phyloP scores from a whole-genome alignment of 2,113 vertebrate genomes.

The Isurus oxyrinchus region DNA sequence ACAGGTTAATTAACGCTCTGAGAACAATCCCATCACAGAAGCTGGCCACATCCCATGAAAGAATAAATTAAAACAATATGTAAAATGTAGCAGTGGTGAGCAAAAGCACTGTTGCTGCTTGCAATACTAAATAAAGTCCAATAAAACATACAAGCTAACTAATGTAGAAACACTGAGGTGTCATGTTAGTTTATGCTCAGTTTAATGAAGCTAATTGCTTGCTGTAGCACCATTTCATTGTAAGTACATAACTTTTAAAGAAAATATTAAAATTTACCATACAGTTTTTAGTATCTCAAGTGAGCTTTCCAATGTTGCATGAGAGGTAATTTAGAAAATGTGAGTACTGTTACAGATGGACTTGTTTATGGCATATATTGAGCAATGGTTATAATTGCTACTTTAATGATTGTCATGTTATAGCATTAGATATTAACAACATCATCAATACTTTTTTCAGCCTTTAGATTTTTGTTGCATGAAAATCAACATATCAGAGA shows the following conservation, averaged over 20 bases:
- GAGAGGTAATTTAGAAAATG: background rate
- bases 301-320: background rate
- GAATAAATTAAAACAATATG: background rate
- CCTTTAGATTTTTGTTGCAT: background rate
- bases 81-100: background rate
- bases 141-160: background rate
- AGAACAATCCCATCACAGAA: too few relatives aligned
- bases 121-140: background rate
- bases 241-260: background rate
- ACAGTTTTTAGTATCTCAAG: background rate
- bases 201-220: background rate
- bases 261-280: background rate
- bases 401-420: background rate
- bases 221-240: background rate
- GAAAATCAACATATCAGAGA: background rate
- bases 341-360: background rate
- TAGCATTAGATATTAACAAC: background rate
- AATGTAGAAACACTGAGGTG: background rate
- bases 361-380: background rate
- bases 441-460: background rate
- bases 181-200: constrained; percentile 12
- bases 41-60: too few relatives aligned
- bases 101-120: background rate
- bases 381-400: background rate
- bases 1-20: too few relatives aligned